Conservation (phyloP, 2,888 invertebrate species). For the Eilema caniola region DNA sequence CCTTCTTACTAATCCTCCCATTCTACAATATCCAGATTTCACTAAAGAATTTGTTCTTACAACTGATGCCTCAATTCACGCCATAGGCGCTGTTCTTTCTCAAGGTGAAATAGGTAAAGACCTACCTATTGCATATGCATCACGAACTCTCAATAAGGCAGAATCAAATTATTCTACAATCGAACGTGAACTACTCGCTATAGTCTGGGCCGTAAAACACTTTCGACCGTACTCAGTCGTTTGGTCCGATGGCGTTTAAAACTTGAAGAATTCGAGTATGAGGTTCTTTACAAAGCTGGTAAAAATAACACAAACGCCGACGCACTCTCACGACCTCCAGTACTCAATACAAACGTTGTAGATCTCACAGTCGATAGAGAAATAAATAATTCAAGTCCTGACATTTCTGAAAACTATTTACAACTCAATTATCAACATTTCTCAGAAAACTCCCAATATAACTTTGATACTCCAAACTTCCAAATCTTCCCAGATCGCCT, state of each 20-base stretch:
- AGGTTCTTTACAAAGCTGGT: constrained; percentile 28
- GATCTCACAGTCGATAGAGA: background rate
- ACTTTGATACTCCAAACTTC: too few relatives aligned
- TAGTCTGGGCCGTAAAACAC: too few relatives aligned
- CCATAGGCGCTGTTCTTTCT: constrained; percentile 16
- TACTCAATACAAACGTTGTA: constrained; percentile 13
- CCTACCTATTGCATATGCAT: constrained; percentile 40
- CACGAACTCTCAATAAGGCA: constrained; percentile 36
- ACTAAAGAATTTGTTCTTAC: constrained; percentile 7
- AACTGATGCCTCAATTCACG: too few relatives aligned
- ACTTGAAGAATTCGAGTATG: constrained; percentile 23
- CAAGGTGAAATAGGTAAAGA: constrained; percentile 26
- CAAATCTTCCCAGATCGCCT: too few relatives aligned
- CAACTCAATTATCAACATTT: too few relatives aligned
- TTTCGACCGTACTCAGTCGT: too few relatives aligned
- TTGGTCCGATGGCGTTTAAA: constrained; percentile 24
- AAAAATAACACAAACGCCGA: constrained; percentile 29
- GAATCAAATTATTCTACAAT: constrained; percentile 46
- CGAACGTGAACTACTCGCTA: constrained; percentile 64
- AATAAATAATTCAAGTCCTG: too few relatives aligned
- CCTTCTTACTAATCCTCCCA: constrained; percentile 11
- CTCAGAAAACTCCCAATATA: too few relatives aligned
- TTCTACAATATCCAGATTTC: constrained; percentile 25
- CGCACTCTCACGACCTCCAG: too few relatives aligned
- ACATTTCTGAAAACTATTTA: too few relatives aligned